Evolutionary conservation across 1,140 invertebrate genomes (phyloP).

Genomic region (Hyles vespertilio): DNA sequence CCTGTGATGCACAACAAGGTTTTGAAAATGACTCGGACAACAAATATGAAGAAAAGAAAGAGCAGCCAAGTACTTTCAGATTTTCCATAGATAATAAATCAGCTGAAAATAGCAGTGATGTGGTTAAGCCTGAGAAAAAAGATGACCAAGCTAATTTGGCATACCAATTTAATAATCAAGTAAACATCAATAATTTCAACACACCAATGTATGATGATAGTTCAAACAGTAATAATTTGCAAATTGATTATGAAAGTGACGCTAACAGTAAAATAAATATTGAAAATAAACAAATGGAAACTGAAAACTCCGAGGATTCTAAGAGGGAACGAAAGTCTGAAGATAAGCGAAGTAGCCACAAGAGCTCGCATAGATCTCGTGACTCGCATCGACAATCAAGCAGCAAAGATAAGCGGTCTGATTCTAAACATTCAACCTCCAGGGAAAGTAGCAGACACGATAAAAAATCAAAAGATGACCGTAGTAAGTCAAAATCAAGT

Average conservation of each 20-base stretch:
- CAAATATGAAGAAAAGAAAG: constrained; percentile 54
- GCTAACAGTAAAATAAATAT: constrained; percentile 61
- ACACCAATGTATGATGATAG: constrained; percentile 63
- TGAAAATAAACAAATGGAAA: constrained; percentile 40
- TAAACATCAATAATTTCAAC: constrained; percentile 56
- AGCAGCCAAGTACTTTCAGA: constrained; percentile 50
- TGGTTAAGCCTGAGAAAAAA: constrained; percentile 47
- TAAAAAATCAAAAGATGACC: constrained; percentile 59
- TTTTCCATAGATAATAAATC: constrained; percentile 57
- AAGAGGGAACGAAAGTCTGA: constrained; percentile 50
- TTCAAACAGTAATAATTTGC: constrained; percentile 61
- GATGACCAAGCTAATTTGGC: constrained; percentile 42
- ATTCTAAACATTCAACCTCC: constrained; percentile 63
- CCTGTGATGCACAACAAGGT: constrained; percentile 66
- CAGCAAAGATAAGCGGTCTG: constrained; percentile 67
- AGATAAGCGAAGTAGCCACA: constrained; percentile 56
- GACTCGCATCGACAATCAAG: constrained; percentile 60
- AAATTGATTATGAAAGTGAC: constrained; percentile 68
- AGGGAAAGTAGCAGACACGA: constrained; percentile 57
- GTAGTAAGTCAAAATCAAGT: constrained; percentile 60
- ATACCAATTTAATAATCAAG: constrained; percentile 59
- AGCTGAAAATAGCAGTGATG: constrained; percentile 39
- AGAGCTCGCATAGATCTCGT: constrained; percentile 61
- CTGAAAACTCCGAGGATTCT: constrained; percentile 47
- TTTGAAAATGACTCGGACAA: constrained; percentile 58